Base-by-base conservation (phyloP, 1,140 invertebrate species). In the Batillaria attramentaria region DNA sequence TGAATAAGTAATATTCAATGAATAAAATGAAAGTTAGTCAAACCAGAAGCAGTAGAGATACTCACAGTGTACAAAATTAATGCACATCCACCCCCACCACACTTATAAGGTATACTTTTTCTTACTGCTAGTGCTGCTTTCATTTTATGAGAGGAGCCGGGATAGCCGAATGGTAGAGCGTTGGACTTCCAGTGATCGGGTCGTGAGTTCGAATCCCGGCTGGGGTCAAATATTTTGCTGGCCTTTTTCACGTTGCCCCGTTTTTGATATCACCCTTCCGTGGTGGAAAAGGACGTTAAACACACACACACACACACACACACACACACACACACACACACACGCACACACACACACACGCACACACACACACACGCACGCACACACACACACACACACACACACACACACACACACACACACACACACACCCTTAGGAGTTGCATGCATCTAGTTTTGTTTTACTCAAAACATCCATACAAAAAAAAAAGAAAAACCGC, bases 301-400 rank as follows among this genome's bases (percentile, higher is more conserved):
- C 24, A 13, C 10, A 50, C 46, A 50, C 46, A 50, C 46, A 50
- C 46, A 50, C 46, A 50, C 46, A 50, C 46, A 50, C 46, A 50
- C 46, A 50, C 46, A 50, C 46, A 50, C 46, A 60, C 57, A 60
- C 6, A 60, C 24, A 65, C 62, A 65, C 62, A 35, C 31, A 65
- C 62, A 65, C n/a, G 18, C 28, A 65, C 28, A 65, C n/a, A 35
- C n/a, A 65, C 3, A 5, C n/a, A 6, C 31, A 6, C 62, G 20
- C 31, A 20, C 20, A 1, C 62, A 3, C 62, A 33, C 13, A 65
- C 28, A 33, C 62, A 65, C 31, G 37, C n/a, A 0, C 62, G 13
- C 62, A 13, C 62, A 33, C 31, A 65, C 31, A 35, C 18, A 8
- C 62, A 5, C 62, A 33, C 6, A 4, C 62, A 60, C 57, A 60